Percentiles rank a stretch among this genome's conserved stretches.
These are phyloP conservation scores for Corapipo altera DNA, from an alignment of 2,113 vertebrate species.

Conservation along the genomic window DNA sequence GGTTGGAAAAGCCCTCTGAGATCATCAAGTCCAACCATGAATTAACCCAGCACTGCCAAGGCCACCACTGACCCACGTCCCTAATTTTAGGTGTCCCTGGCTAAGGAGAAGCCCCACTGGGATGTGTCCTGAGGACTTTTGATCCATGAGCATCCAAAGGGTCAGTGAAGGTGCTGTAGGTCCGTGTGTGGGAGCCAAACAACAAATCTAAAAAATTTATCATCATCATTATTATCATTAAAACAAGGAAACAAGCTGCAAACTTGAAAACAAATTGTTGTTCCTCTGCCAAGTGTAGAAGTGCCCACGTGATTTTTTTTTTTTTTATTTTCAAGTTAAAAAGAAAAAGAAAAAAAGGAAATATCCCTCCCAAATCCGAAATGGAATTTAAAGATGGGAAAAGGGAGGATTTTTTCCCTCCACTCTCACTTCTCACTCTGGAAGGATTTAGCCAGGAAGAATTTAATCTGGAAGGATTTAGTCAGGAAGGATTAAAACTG, in stretches of 20 bases:
- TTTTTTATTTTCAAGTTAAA: neutral
- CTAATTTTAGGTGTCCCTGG: neutral
- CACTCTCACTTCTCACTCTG: neutral
- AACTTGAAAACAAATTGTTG: neutral
- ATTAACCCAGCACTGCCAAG: neutral
- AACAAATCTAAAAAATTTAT: neutral
- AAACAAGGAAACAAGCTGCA: neutral
- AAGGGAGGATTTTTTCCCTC: neutral
- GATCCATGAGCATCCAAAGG: neutral
- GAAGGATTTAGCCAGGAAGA: neutral
- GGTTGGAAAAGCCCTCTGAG: neutral
- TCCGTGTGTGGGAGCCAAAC: neutral
- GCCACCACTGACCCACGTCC: neutral
- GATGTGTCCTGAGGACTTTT: neutral
- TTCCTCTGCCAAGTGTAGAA: neutral
- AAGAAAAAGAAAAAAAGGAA: neutral
- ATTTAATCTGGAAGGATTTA: too few relatives aligned
- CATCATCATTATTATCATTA: neutral
- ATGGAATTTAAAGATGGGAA: neutral
- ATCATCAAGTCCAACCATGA: neutral
- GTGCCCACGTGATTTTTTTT: fast-evolving
- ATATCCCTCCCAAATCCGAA: neutral
- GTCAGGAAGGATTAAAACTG: too few relatives aligned
- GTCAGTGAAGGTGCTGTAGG: neutral
- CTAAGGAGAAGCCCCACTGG: neutral